Percentiles rank a stretch among this genome's conserved stretches.
Conservation (phyloP, 2,113 vertebrate species). For the Syngnathus scovelli region DNA sequence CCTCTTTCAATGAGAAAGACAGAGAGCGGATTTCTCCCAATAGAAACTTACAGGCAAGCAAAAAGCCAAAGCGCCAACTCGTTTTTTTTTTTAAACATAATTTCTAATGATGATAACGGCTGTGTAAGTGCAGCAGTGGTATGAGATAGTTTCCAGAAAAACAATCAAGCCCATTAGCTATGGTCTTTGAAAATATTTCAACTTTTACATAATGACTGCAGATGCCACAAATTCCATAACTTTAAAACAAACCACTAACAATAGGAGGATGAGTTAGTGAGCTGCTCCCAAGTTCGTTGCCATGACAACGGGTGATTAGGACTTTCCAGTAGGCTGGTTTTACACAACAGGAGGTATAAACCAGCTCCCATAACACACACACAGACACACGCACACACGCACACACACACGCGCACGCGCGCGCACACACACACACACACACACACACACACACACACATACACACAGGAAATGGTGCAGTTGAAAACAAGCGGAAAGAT, state of each 20-base stretch:
- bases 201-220: constrained; percentile 7
- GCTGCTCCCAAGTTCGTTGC: constrained; percentile 57
- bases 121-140: not conserved
- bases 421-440: constrained; percentile 10
- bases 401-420: constrained; percentile 9
- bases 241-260: constrained; percentile 54
- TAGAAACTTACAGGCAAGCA: not conserved
- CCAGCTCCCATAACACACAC: constrained; percentile 1
- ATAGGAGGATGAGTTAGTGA: constrained; percentile 52
- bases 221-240: constrained; percentile 52
- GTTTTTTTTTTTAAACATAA: not conserved
- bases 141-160: not conserved
- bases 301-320: constrained; percentile 63
- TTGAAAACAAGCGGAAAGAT: constrained; percentile 19
- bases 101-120: not conserved
- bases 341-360: constrained; percentile 45
- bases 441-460: not conserved
- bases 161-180: not conserved
- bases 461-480: constrained; percentile 5
- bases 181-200: not conserved
- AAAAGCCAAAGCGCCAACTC: not conserved
- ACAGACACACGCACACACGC: constrained; percentile 7
- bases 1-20: not conserved
- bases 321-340: constrained; percentile 58
- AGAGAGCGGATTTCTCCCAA: not conserved